phyloP scores from a whole-genome alignment of 2,888 invertebrate species.

The Aproaerema taeniolella region DNA sequence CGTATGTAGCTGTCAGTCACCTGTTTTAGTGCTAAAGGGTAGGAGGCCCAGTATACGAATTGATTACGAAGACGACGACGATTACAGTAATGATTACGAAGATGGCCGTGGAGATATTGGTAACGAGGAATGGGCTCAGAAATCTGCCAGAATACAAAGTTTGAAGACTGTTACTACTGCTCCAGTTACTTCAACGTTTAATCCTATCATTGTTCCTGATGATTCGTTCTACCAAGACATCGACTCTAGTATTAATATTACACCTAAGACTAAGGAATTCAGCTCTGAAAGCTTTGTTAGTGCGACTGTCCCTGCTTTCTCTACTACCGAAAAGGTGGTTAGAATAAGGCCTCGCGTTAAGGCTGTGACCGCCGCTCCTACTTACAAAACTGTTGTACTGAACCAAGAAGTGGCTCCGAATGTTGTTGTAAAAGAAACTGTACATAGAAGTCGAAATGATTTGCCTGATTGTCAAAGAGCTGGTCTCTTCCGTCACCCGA shows the following conservation, averaged over 20 bases:
- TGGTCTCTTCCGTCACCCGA: conserved; percentile 83
- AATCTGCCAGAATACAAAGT: conserved; percentile 35
- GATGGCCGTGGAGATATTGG: conserved; percentile 45
- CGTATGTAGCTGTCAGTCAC: conserved; percentile 83
- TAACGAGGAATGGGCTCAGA: conserved; percentile 40
- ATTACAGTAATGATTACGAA: conserved; percentile 40
- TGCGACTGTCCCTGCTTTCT: conserved; percentile 45
- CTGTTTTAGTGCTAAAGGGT: conserved; percentile 70
- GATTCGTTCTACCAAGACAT: conserved; percentile 68
- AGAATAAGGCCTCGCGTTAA: conserved; percentile 54
- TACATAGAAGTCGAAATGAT: conserved; percentile 57
- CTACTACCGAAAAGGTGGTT: conserved; percentile 47
- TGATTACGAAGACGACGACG: conserved; percentile 39
- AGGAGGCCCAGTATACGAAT: conserved; percentile 48
- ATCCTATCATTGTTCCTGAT: conserved; percentile 70
- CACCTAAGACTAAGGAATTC: conserved; percentile 34
- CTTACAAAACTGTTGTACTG: conserved; percentile 55
- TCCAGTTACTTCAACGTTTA: conserved; percentile 56
- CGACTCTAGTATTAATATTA: conserved; percentile 44
- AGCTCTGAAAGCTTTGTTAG: conserved; percentile 45
- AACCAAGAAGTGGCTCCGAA: conserved; percentile 51
- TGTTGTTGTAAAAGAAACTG: conserved; percentile 28
- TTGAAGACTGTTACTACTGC: conserved; percentile 37
- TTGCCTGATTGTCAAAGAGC: conserved; percentile 79
- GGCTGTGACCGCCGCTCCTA: conserved; percentile 60